These are phyloP conservation scores for Sceloporus undulatus DNA, from an alignment of 2,113 vertebrate genomes.

Conservation along the genomic window DNA sequence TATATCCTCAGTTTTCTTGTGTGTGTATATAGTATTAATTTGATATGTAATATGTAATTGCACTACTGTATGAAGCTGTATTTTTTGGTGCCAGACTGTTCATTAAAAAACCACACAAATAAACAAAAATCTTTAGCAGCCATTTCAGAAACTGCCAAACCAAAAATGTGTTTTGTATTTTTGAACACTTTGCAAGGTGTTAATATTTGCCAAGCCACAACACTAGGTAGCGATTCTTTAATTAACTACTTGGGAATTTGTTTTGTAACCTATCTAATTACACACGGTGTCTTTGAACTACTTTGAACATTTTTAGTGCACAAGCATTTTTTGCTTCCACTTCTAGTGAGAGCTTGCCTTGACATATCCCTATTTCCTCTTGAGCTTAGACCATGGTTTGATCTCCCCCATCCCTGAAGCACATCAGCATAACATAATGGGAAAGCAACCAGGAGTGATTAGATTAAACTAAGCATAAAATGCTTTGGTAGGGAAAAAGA, in stretches of 20 bases:
- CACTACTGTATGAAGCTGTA: background rate
- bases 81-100: background rate
- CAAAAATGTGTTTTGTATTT: background rate
- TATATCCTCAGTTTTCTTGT: background rate
- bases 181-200: background rate
- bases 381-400: slow-evolving; percentile 59
- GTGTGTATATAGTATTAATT: background rate
- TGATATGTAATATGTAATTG: background rate
- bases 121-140: background rate
- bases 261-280: slow-evolving; percentile 45
- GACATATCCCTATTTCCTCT: slow-evolving; percentile 68
- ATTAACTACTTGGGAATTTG: slow-evolving; percentile 50
- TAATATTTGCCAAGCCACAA: slow-evolving; percentile 31
- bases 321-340: slow-evolving; percentile 58
- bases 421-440: slow-evolving; percentile 56
- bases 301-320: slow-evolving; percentile 72
- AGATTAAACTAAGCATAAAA: slow-evolving; percentile 21
- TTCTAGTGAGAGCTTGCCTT: slow-evolving; percentile 69
- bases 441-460: slow-evolving; percentile 61
- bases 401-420: slow-evolving; percentile 51
- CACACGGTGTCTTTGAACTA: slow-evolving; percentile 62
- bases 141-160: background rate
- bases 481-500: slow-evolving; percentile 20
- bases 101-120: no score
- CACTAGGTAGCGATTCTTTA: slow-evolving; percentile 48